Evolutionary conservation across 2,113 vertebrate genomes (phyloP).

Genomic region (Burhinus bistriatus): DNA sequence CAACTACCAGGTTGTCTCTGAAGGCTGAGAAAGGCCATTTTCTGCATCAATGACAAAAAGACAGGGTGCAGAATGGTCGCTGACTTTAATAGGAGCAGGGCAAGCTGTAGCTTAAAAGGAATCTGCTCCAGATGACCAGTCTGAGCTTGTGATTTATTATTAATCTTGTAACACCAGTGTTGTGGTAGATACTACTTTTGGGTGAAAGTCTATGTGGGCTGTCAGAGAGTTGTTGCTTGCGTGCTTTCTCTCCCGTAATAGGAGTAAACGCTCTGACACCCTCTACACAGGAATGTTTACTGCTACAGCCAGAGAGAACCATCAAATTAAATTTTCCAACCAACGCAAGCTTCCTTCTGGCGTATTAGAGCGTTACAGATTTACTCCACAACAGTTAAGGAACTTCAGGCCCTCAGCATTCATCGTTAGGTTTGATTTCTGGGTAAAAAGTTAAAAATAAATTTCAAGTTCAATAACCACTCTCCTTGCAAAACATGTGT

Average conservation of each 20-base stretch:
- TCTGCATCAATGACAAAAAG: conserved; percentile 37
- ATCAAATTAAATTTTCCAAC: neutral
- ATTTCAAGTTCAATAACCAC: neutral
- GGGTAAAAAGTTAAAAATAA: conserved; percentile 26
- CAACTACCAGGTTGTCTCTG: neutral
- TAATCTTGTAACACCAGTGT: neutral
- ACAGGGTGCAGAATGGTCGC: neutral
- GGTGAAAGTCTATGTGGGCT: neutral
- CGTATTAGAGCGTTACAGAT: neutral
- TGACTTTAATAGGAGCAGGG: conserved; percentile 8
- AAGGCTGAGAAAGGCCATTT: conserved; percentile 38
- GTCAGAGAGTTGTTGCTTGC: neutral
- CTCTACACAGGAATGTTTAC: conserved; percentile 1
- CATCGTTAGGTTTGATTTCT: neutral
- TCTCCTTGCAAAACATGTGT: conserved; percentile 22
- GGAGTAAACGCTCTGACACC: conserved; percentile 7
- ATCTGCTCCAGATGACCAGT: conserved; percentile 9
- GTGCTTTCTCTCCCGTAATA: neutral
- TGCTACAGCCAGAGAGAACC: neutral
- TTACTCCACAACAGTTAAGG: neutral
- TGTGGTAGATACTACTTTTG: neutral
- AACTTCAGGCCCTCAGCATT: neutral
- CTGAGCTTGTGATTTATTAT: conserved; percentile 21
- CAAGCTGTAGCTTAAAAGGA: conserved; percentile 1
- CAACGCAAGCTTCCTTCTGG: neutral